Evolutionary conservation across 2,797 vertebrate genomes (phyloP).

Genomic region (Cyprinodon diabolis): DNA sequence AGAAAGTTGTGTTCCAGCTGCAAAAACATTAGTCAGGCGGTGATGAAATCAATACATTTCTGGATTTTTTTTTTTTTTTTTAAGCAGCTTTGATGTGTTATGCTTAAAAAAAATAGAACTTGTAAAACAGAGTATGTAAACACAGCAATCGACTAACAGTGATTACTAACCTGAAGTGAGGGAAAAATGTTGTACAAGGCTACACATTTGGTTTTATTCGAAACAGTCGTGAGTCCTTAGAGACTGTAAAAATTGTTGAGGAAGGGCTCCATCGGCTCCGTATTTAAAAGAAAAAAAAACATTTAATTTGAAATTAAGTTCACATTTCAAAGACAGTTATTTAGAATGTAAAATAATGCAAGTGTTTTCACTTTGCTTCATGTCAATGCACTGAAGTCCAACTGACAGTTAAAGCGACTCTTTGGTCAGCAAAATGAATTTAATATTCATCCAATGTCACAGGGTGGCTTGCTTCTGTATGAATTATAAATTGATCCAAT

Average conservation of each 20-base stretch:
- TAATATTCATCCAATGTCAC: background rate
- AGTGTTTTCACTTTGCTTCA: background rate
- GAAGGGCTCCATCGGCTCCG: no score
- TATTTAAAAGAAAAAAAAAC: no score
- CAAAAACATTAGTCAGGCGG: background rate
- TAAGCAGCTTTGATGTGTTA: background rate
- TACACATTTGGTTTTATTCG: no score
- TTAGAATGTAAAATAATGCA: no score
- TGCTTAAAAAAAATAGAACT: background rate
- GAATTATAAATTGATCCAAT: no score
- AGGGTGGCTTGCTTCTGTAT: background rate
- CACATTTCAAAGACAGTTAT: no score
- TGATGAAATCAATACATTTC: background rate
- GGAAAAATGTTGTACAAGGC: no score
- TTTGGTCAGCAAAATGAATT: background rate
- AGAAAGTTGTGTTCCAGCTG: slow-evolving; percentile 12
- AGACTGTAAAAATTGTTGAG: no score
- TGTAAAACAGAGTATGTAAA: background rate
- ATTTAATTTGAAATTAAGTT: no score
- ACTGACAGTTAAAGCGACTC: background rate
- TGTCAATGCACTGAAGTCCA: background rate
- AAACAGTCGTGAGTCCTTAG: no score
- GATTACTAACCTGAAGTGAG: background rate
- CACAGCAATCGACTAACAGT: background rate
- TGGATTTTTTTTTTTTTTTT: background rate